These are phyloP conservation scores for Aphelinus certus DNA, from an alignment of 1,140 invertebrate genomes.

Conservation along the genomic window DNA sequence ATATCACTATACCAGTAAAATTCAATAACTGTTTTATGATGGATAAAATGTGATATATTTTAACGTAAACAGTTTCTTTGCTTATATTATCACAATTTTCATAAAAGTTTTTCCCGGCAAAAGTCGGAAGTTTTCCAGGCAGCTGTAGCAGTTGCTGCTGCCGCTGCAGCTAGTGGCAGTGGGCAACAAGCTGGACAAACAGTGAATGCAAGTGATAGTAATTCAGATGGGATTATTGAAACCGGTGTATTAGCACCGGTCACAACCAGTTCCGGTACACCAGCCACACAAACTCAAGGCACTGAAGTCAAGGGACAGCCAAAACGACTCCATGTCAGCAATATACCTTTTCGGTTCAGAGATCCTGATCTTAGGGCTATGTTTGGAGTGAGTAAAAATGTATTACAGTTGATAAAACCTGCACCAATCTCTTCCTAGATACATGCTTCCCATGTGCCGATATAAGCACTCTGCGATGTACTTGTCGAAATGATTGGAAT, in stretches of 20 bases:
- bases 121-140: constrained; percentile 65
- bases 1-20: too few species aligned
- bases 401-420: too few species aligned
- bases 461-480: too few species aligned
- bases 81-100: too few species aligned
- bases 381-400: constrained; percentile 87
- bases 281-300: constrained; percentile 60
- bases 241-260: constrained; percentile 57
- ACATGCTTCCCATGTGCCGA: too few species aligned
- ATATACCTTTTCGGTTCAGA: constrained; percentile 98
- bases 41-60: too few species aligned
- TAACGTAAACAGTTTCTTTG: too few species aligned
- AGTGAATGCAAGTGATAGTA: constrained; percentile 54
- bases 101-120: constrained; percentile 37
- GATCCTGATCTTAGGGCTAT: constrained; percentile 97
- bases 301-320: constrained; percentile 74
- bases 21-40: too few species aligned
- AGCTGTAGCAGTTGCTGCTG: constrained; percentile 61
- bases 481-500: too few species aligned
- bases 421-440: too few species aligned
- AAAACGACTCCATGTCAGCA: constrained; percentile 93
- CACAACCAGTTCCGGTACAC: constrained; percentile 65
- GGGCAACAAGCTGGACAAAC: constrained; percentile 58
- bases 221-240: constrained; percentile 56
- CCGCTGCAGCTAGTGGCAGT: constrained; percentile 55